Evolutionary conservation across 2,888 invertebrate species (phyloP).

Genomic region (Chrysolina oricalcia): DNA sequence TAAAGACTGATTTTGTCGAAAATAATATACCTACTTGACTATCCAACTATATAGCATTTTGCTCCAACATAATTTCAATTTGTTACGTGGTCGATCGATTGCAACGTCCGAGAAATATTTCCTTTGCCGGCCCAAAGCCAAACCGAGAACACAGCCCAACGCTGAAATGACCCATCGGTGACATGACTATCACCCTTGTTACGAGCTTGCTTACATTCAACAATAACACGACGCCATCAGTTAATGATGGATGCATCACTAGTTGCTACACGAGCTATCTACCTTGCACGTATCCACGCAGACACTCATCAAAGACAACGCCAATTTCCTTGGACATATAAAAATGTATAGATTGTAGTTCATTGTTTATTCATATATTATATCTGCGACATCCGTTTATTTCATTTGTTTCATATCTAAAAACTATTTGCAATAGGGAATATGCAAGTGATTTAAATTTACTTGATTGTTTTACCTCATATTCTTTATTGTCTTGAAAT

Average conservation of each 20-base stretch:
- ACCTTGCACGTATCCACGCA: conserved; percentile 1
- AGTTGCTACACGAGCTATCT: conserved; percentile 10
- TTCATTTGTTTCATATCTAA: too few species aligned
- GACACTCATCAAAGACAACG: neutral
- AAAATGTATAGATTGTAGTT: too few species aligned
- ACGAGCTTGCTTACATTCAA: conserved; percentile 27
- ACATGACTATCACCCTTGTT: conserved; percentile 29
- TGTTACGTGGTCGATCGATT: conserved; percentile 17
- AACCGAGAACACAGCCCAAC: conserved; percentile 2
- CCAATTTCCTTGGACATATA: too few species aligned
- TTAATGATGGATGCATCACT: conserved; percentile 29
- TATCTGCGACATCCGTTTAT: too few species aligned
- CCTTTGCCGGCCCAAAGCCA: conserved; percentile 20
- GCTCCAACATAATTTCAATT: neutral
- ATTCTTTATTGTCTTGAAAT: too few species aligned
- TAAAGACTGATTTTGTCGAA: too few species aligned
- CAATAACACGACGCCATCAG: conserved; percentile 34
- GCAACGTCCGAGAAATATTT: conserved; percentile 13
- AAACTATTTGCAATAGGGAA: too few species aligned
- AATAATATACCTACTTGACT: neutral
- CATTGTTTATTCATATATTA: too few species aligned
- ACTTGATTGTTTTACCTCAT: too few species aligned
- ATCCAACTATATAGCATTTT: neutral
- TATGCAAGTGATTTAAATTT: too few species aligned
- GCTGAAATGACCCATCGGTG: conserved; percentile 22